Evolutionary conservation across 2,888 invertebrate genomes (phyloP), one percentile per base, ranked within the genome.

Genomic region (Nezara viridula): DNA sequence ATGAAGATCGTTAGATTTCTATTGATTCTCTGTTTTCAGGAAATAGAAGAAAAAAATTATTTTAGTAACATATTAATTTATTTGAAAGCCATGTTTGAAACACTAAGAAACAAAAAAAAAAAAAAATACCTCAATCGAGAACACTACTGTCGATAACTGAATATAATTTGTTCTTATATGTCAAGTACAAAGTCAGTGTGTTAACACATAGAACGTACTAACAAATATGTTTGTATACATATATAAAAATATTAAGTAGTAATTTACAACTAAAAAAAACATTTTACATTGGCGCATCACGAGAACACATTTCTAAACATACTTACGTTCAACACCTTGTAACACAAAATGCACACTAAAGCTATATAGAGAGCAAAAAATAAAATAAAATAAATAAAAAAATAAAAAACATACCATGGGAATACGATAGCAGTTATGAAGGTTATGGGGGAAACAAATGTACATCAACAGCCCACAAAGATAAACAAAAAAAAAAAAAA

Each of bases 251-350:
- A 89, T 85, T 32, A 66, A 88, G 49, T 73, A 40, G 50, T 52
- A 47, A 89, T 85, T 73, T 88, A 90, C 89, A 89, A 86, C 88
- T 89, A 89, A 88, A 55, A 73, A 73, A 73, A 87, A 89, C 87
- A 90, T 89, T 60, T 24, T 89, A 90, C 89, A 89, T 73, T 90
- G 88, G 81, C 88, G 89, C 85, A 86, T 86, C 86, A 90, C 90
- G 90, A 90, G 81, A 89, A 90, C 90, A 90, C 90, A 89, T 90
- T 89, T 90, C 89, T 90, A 89, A 90, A 90, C 89, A 89, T 90
- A 90, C 90, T 90, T 90, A 90, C 90, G 89, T 86, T 89, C 89
- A 90, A 88, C 89, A 88, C 88, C 50, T 88, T 86, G 85, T 88
- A 86, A 90, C 88, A 90, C 90, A 90, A 85, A 90, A 90, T 90